phyloP scores from a whole-genome alignment of 2,113 vertebrate species.

The Cisticola juncidis region DNA sequence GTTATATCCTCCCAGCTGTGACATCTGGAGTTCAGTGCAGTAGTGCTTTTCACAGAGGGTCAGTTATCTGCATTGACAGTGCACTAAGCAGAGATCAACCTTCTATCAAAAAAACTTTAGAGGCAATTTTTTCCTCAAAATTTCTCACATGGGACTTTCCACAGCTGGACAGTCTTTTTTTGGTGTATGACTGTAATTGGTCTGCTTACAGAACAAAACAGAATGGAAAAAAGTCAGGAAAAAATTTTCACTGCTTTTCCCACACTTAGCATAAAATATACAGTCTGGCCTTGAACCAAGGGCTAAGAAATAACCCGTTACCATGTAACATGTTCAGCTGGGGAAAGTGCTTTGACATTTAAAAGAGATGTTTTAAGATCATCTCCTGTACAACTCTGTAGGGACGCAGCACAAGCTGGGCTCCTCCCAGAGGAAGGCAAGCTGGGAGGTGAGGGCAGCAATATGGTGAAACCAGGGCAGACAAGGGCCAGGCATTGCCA shows the following conservation, averaged over 20 bases:
- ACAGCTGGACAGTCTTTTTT: not conserved
- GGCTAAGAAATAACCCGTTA: not conserved
- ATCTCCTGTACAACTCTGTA: not conserved
- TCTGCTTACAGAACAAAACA: not conserved
- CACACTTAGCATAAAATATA: not conserved
- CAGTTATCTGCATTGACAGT: not conserved
- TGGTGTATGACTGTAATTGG: not conserved
- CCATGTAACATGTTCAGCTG: not conserved
- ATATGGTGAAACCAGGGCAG: accelerated
- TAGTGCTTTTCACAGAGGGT: not conserved
- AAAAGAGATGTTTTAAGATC: not conserved
- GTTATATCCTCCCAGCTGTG: not conserved
- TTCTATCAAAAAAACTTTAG: not conserved
- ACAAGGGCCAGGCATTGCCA: not conserved
- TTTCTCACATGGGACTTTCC: not conserved
- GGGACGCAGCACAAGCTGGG: not conserved
- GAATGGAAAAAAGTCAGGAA: not conserved
- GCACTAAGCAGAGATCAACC: not conserved
- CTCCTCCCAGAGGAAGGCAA: not conserved
- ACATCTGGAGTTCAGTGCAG: not conserved
- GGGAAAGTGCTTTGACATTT: not conserved
- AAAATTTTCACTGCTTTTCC: not conserved
- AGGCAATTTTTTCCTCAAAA: not conserved
- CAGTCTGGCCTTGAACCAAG: not conserved
- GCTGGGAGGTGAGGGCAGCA: not conserved